Evolutionary conservation across 64 coral and sea anemone species (phyloP), one percentile per base, ranked within the genome.

Genomic region (Cladopsammia gracilis): DNA sequence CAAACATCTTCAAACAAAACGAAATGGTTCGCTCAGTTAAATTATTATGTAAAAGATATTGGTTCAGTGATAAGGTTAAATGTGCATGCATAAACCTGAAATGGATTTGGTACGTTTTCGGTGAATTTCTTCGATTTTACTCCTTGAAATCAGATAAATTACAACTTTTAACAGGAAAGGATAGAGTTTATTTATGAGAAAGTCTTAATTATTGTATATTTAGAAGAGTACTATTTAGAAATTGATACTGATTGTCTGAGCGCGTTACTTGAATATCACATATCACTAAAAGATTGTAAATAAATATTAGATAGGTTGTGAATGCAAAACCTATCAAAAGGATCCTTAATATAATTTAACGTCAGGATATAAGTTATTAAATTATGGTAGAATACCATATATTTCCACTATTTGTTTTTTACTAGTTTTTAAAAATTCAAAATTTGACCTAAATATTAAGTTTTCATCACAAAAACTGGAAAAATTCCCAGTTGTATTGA

Each of bases 181-280:
- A 79, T 34, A 79, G 18, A 84, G 80, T 48, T 75, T 84, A 84
- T 84, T 84, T 84, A 84, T 84, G 80, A 84, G 62, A 84, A 62
- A 68, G 26, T 84, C 60, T 84, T 84, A 77, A 77, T 77, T 77
- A 84, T 68, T 66, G 60, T 67, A 84, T 62, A 84, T 65, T 67
- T 84, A 50, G 60, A 7, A 84, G 60, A 84, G 60, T 84, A n/a
- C n/a, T n/a, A 84, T 67, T 84, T 82, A 82, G 80, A 66, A 67
- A 59, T 67, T 4, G 62, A 82, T 60, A 82, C 78, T 62, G 58
- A 3, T 34, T 34, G 34, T 34, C 25, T 44, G 6, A 64, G 42
- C 62, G 4, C 15, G 43, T 68, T 7, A 50, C 34, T 9, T 46
- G 10, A 14, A 62, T 59, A 24, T 46, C 34, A 20, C 42, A 20